These are phyloP conservation scores for Temnothorax rugatulus DNA, from an alignment of 2,888 invertebrate genomes.

Conservation along the genomic window DNA sequence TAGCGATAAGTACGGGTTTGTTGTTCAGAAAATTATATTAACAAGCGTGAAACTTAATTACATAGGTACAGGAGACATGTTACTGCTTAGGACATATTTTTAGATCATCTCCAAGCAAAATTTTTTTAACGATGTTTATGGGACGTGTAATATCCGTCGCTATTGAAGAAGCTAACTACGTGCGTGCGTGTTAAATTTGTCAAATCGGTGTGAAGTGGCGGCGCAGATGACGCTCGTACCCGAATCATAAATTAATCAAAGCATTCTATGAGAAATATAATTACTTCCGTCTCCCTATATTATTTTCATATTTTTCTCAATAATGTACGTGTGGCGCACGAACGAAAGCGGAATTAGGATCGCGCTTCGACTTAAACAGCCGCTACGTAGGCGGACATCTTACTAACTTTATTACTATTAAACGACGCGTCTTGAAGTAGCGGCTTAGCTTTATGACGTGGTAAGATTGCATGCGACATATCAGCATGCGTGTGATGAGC, in stretches of 20 bases:
- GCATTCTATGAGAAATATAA: slow-evolving; percentile 5
- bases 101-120: not conserved
- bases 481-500: slow-evolving; percentile 31
- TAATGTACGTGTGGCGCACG: not conserved
- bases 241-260: slow-evolving; percentile 29
- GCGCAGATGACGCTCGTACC: slow-evolving; percentile 4
- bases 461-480: slow-evolving; percentile 32
- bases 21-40: not conserved
- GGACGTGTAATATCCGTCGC: not conserved
- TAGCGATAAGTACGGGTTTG: too few species aligned
- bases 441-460: slow-evolving; percentile 36
- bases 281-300: not conserved
- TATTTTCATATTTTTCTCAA: slow-evolving; percentile 9
- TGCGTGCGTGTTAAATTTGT: slow-evolving; percentile 28
- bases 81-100: not conserved
- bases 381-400: slow-evolving; percentile 9
- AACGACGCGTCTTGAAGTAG: slow-evolving; percentile 39
- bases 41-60: not conserved
- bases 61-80: too few species aligned
- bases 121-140: slow-evolving; percentile 7
- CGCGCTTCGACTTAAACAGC: slow-evolving; percentile 9
- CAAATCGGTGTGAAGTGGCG: slow-evolving; percentile 11
- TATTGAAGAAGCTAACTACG: not conserved
- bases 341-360: slow-evolving; percentile 16
- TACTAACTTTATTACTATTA: slow-evolving; percentile 31